Evolutionary conservation across 1,140 invertebrate species (phyloP), one percentile per base, ranked within the genome.

Genomic region (Micrasema longulum): DNA sequence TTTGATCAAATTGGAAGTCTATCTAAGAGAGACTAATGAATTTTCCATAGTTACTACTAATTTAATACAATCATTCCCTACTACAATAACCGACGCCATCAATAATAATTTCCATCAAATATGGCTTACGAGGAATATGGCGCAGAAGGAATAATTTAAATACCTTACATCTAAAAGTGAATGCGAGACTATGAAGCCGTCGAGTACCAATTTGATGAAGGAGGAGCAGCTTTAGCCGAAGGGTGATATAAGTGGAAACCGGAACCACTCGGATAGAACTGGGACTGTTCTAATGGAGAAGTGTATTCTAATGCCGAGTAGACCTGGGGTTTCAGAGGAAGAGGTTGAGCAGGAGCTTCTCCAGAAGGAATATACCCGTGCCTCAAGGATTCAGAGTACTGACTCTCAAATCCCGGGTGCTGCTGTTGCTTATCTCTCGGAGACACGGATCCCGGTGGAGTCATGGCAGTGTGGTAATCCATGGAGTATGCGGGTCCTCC

Each of bases 371-470:
- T 76, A 89, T 90, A 78, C 72, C 87, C 82, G 79, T 87, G 82
- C 80, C 87, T 76, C 81, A 86, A 77, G 67, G 83, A 79, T 76
- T 87, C 81, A 14, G 81, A 82, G 79, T 83, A 81, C 75, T 82
- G 71, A 53, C 80, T 79, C 73, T 83, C 80, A 68, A 70, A 35
- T 22, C 75, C 71, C 0, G 75, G 65, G 57, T 85, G 82, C 71
- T 88, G 89, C 76, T 89, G 89, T 79, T 92, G 91, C 80, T 94
- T 96, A 77, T 97, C 95, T 50, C 95, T 87, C 0, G 96, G 96
- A 7, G 96, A 97, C 0, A 97, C 95, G 1, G 95, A 97, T 0
- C 95, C 95, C 10, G 96, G 96, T 48, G 96, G 96, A 0, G 96
- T 97, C 93, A 97, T 97, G 12, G 95, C 95, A 23, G 95, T 94